Conservation (phyloP, 2,113 vertebrate genomes). For the Corydoras maculifer region DNA sequence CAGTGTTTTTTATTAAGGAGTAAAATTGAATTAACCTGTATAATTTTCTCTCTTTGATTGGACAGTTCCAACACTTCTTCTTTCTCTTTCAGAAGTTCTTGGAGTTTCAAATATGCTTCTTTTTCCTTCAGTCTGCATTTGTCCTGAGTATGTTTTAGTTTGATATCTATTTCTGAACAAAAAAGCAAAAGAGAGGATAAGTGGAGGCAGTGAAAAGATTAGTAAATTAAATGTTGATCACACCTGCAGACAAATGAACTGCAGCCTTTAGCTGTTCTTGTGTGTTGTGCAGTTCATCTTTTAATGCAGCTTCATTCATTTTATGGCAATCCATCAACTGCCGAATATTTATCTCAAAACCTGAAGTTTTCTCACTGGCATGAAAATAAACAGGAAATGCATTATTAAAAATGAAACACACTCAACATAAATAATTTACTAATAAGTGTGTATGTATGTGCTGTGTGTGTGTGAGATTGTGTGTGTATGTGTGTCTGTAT, state of each 20-base stretch:
- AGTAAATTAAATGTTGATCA: neutral
- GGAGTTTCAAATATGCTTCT: constrained; percentile 41
- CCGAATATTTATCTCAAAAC: constrained; percentile 48
- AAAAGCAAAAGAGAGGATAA: neutral
- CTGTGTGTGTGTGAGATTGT: no score
- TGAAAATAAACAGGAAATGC: neutral
- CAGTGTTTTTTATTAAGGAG: no score
- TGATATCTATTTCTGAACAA: constrained; percentile 53
- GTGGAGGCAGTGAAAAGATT: constrained; percentile 6
- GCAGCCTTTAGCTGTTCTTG: constrained; percentile 51
- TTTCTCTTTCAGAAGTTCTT: constrained; percentile 54
- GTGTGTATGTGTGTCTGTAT: no score
- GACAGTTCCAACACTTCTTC: constrained; percentile 51
- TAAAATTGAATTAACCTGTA: constrained; percentile 50
- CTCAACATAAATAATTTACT: neutral
- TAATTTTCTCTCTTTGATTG: constrained; percentile 52
- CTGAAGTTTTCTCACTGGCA: constrained; percentile 54
- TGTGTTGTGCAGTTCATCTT: constrained; percentile 46
- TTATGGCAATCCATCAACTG: constrained; percentile 51
- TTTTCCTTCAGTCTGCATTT: constrained; percentile 43
- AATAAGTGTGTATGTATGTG: neutral
- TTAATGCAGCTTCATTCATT: constrained; percentile 45
- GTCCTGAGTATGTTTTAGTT: constrained; percentile 49
- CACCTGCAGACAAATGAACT: constrained; percentile 45
- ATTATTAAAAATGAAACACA: neutral